Evolutionary conservation across 2,113 vertebrate species (phyloP), one percentile per base, ranked within the genome.

Genomic region (Ammodramus savannarum): DNA sequence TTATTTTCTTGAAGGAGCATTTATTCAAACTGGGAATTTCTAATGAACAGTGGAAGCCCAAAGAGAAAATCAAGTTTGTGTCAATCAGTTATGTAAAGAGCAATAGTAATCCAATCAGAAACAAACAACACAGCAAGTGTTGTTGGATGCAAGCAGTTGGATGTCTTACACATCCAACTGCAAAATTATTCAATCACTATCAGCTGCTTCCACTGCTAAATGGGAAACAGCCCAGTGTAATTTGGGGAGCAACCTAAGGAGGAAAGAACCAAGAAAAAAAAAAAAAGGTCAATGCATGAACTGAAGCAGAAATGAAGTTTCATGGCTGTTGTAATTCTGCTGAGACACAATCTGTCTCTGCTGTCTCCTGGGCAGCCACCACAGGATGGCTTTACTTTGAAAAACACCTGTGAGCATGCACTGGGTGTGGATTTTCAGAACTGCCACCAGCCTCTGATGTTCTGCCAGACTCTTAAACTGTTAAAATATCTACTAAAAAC

Each of bases 141-240:
- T 58, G 55, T 21, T n/a, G 20, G 54, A 57, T 57, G 54, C 54
- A n/a, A 55, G 54, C 54, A 55, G 54, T 55, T 55, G 31, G 54
- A n/a, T n/a, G 54, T 65, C 77, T 94, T 81, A 87, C 73, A 93
- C 74, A 87, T 77, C 73, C 72, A 89, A 66, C 68, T 66, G 81
- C 87, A 84, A 89, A 95, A 91, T 76, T 39, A 77, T 41, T 87
- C 87, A 76, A 3, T 89, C 68, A 26, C 31, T 38, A 58, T 86
- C 87, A 89, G 81, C 77, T 87, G 84, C 69, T 81, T 80, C 94
- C 87, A 43, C 34, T 91, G 81, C 51, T 91, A 74, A 77, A 29
- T 46, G 51, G 55, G 87, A 65, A 91, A 54, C 34, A 87, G 58
- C 32, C 72, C 48, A 46, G 6, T 16, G 51, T 38, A 48, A 58